A percentile compares a stretch with the other conserved stretches of the same genome.
These are phyloP conservation scores for Balanococcus diminutus DNA, from an alignment of 2,888 invertebrate species.

Conservation along the genomic window DNA sequence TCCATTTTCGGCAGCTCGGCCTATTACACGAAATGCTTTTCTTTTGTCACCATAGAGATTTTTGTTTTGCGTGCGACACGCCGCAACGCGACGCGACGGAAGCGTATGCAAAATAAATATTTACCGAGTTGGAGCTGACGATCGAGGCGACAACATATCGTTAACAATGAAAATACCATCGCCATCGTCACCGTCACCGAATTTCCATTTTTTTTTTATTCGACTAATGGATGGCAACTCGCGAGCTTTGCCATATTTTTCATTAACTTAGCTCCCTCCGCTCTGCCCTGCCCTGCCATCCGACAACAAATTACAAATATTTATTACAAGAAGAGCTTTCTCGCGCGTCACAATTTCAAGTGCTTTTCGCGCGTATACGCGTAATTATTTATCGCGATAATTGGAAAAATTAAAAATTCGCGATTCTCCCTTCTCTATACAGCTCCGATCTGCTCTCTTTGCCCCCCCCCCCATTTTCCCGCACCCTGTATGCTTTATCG, in stretches of 20 bases:
- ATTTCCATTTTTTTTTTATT: not conserved
- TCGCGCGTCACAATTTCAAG: not conserved
- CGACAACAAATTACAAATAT: not conserved
- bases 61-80: not conserved
- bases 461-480: too few species aligned
- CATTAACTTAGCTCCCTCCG: not conserved
- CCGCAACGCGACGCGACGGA: too few species aligned
- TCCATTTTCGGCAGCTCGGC: not conserved
- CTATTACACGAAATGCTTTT: not conserved
- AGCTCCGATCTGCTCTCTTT: too few species aligned
- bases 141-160: not conserved
- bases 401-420: too few species aligned
- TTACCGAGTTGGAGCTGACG: not conserved
- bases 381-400: too few species aligned
- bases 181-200: not conserved
- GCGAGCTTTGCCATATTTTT: not conserved
- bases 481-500: too few species aligned
- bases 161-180: not conserved
- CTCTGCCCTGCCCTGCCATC: too few species aligned
- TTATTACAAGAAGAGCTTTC: not conserved
- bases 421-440: too few species aligned
- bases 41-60: slow-evolving; percentile 23
- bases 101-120: not conserved
- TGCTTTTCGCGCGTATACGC: not conserved
- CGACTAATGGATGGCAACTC: not conserved